Conservation (phyloP, 37 sponge, comb jelly and placozoan genomes). For the Beroe ovata region DNA sequence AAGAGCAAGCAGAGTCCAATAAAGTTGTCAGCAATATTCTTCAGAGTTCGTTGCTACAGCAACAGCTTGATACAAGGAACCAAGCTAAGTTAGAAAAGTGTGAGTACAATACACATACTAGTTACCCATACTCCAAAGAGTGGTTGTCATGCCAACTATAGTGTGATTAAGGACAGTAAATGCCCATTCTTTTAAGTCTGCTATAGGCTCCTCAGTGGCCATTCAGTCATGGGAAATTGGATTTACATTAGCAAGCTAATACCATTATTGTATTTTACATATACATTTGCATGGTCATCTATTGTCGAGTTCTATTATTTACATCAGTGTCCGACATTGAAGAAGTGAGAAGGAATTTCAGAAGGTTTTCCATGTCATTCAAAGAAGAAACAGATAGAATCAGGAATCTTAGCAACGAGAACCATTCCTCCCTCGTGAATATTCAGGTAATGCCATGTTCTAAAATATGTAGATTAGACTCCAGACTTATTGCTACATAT, state of each 20-base stretch:
- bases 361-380: not conserved
- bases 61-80: constrained; percentile 15
- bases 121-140: no score
- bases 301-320: no score
- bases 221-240: no score
- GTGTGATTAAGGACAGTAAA: no score
- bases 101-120: not conserved
- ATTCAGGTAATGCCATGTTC: constrained; percentile 44
- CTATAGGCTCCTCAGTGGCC: no score
- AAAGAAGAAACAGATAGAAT: constrained; percentile 23
- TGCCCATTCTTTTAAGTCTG: no score
- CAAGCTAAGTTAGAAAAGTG: constrained; percentile 11
- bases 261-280: no score
- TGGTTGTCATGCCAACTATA: no score
- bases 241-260: no score
- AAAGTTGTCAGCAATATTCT: constrained; percentile 37
- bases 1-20: constrained; percentile 50
- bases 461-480: not conserved
- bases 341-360: not conserved
- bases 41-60: constrained; percentile 40
- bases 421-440: not conserved
- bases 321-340: constrained; percentile 32
- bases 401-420: not conserved
- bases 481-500: not conserved
- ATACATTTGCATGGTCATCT: no score